Base-by-base conservation (phyloP, 2,888 invertebrate genomes). In the Pristionchus entomophagus region DNA sequence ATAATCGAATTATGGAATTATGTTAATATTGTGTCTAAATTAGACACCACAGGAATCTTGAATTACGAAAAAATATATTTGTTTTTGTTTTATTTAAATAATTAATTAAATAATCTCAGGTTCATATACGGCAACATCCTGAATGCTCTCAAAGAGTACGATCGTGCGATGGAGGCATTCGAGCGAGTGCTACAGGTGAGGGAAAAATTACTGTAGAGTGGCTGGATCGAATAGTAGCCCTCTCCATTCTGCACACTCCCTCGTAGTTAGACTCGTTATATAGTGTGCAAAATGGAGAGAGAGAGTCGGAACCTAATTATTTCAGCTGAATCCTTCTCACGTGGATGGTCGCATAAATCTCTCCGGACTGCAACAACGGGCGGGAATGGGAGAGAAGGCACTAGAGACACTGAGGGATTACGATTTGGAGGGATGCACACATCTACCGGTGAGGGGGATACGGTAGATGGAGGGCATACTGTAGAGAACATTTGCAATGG, bases 311-410 rank as follows among this genome's bases (percentile, higher is more conserved):
- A n/a, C n/a, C n/a, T n/a, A n/a, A n/a, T 14, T 78, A 5, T 83
- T 91, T 35, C 78, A 87, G 83, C 69, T 91, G 0, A 87, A 91
- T 41, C 91, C 92, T 6, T 85, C 86, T 10, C 92, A 91, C 86
- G 90, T 93, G 32, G 92, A 93, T 77, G 92, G 91, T 19, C 88
- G 93, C 6, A 91, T 93, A 38, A 91, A 91, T 86, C 87, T 93
- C 38, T 90, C 91, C 8, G 88, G 87, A 77, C 88, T 93, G 6
- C 90, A 91, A 59, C 91, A 92, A 82, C 88, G 88, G 38, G 87
- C 90, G 1, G 93, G 92, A 8, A 56, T 88, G n/a, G 85, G 88
- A 12, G 92, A 92, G 12, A 84, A 84, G 84, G 93, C 93, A 1
- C 87, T 93, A 19, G 91, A 90, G 51, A 91, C 91, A 0, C 85